These are phyloP conservation scores for Drosophila birchii DNA, from an alignment of 2,888 invertebrate genomes.

Conservation along the genomic window DNA sequence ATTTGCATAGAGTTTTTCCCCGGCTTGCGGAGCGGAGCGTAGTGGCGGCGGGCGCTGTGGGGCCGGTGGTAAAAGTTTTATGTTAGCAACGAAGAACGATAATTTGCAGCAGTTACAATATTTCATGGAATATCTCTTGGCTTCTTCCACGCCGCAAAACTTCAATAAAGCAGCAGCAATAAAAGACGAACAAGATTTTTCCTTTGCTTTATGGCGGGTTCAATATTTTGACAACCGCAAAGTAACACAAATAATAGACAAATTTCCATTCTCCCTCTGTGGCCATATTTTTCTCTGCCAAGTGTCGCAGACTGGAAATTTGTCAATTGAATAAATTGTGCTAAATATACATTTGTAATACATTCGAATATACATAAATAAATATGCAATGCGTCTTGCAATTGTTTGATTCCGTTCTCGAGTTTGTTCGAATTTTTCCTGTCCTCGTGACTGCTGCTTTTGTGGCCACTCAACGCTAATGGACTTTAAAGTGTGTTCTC, in stretches of 20 bases:
- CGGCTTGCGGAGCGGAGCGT: slow-evolving; percentile 6
- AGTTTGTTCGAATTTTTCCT: slow-evolving; percentile 11
- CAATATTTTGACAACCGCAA: slow-evolving; percentile 52
- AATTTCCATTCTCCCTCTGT: slow-evolving; percentile 31
- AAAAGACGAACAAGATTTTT: slow-evolving; percentile 46
- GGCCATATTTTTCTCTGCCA: slow-evolving; percentile 36
- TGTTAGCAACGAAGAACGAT: slow-evolving; percentile 57
- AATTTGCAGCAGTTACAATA: slow-evolving; percentile 67
- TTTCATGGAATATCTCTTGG: slow-evolving; percentile 50
- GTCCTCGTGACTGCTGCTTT: slow-evolving; percentile 21
- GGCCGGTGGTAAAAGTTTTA: slow-evolving; percentile 53
- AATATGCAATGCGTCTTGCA: slow-evolving; percentile 53
- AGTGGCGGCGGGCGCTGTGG: slow-evolving; percentile 10
- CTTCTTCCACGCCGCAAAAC: slow-evolving; percentile 35
- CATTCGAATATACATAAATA: slow-evolving; percentile 32
- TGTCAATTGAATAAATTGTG: slow-evolving; percentile 46
- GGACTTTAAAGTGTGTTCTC: slow-evolving; percentile 80
- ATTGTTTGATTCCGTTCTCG: slow-evolving; percentile 42
- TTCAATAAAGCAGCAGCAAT: slow-evolving; percentile 48
- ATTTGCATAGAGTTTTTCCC: slow-evolving; percentile 51
- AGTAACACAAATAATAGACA: slow-evolving; percentile 44
- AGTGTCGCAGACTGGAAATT: slow-evolving; percentile 48
- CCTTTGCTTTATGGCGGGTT: slow-evolving; percentile 30
- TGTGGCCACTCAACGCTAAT: slow-evolving; percentile 70
- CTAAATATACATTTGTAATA: slow-evolving; percentile 26